A percentile compares a stretch with the other conserved stretches of the same genome.
phyloP scores from a whole-genome alignment of 2,888 invertebrate species.

The Gerosis bhagava region DNA sequence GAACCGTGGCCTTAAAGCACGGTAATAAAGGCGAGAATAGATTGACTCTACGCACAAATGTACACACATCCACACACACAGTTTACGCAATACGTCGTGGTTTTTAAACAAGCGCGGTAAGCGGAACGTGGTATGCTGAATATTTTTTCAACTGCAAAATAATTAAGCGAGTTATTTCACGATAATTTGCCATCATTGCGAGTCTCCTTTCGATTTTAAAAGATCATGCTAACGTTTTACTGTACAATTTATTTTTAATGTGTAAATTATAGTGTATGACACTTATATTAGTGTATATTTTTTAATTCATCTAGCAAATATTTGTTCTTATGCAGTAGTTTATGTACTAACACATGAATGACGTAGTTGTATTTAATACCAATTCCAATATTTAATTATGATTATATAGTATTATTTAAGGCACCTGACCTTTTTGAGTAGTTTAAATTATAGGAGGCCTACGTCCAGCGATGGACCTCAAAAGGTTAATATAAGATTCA shows the following conservation, averaged over 20 bases:
- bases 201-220: conserved; percentile 2
- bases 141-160: conserved; percentile 24
- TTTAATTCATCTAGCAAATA: too few relatives aligned
- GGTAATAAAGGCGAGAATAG: conserved; percentile 8
- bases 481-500: too few relatives aligned
- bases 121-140: conserved; percentile 28
- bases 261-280: too few relatives aligned
- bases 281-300: too few relatives aligned
- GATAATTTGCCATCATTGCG: conserved; percentile 9
- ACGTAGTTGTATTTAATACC: too few relatives aligned
- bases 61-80: background rate
- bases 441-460: too few relatives aligned
- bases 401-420: too few relatives aligned
- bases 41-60: conserved; percentile 4
- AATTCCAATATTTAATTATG: too few relatives aligned
- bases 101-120: conserved; percentile 31
- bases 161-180: conserved; percentile 23
- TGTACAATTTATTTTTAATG: background rate
- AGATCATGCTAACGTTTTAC: background rate
- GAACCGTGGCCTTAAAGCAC: conserved; percentile 1
- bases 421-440: too few relatives aligned
- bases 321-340: too few relatives aligned
- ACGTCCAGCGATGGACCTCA: too few relatives aligned
- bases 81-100: conserved; percentile 31
- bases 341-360: too few relatives aligned